Evolutionary conservation across 1,140 invertebrate genomes (phyloP).

Genomic region (Gryllus bimaculatus): DNA sequence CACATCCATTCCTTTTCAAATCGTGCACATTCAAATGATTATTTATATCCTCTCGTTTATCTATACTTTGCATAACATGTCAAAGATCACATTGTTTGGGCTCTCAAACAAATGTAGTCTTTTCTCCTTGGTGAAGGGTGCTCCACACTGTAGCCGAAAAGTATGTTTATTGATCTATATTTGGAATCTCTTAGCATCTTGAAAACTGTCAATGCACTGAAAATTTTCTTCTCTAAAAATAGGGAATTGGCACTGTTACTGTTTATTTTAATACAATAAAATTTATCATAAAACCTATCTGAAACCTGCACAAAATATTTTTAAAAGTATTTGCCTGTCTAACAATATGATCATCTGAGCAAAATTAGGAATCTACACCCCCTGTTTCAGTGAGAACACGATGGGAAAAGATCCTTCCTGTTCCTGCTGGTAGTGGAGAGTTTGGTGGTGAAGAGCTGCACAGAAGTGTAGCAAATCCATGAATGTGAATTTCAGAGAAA

Average conservation of each 20-base stretch:
- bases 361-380: neutral
- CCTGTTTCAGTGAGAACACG: constrained; percentile 3
- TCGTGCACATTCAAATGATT: no score
- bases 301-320: neutral
- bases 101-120: neutral
- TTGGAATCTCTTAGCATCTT: neutral
- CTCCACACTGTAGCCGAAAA: neutral
- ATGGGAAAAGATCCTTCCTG: neutral
- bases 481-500: neutral
- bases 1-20: no score
- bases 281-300: neutral
- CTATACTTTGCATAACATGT: neutral
- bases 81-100: neutral
- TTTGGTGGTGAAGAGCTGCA: neutral
- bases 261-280: neutral
- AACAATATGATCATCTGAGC: neutral
- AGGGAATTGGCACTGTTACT: neutral
- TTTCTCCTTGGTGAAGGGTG: neutral
- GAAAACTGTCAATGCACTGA: neutral
- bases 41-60: no score
- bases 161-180: neutral
- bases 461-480: neutral
- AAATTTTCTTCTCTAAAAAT: neutral
- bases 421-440: neutral
- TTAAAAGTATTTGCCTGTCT: neutral